These are phyloP conservation scores for Callinectes sapidus DNA, from an alignment of 2,888 invertebrate species.

Conservation along the genomic window DNA sequence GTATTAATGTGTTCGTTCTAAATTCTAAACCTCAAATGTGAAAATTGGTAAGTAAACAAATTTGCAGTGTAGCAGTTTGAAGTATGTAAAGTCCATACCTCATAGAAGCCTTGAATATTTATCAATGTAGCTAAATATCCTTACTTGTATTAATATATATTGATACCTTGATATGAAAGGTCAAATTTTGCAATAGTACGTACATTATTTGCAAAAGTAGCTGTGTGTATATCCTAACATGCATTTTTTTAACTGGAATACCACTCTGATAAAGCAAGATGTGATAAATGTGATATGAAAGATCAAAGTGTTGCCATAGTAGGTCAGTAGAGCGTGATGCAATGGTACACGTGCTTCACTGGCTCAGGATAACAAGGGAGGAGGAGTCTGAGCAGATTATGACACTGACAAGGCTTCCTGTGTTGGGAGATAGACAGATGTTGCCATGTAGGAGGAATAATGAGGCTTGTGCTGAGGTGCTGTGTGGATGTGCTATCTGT, in stretches of 20 bases:
- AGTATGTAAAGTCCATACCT: neutral
- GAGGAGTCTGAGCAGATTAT: neutral
- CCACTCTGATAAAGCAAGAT: neutral
- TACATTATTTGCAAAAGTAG: no score
- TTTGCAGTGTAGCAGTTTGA: neutral
- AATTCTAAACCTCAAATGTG: no score
- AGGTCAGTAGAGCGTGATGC: slow-evolving; percentile 24
- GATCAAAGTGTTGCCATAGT: neutral
- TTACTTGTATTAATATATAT: neutral
- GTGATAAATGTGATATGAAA: neutral
- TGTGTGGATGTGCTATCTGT: neutral
- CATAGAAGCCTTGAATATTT: neutral
- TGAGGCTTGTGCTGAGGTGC: neutral
- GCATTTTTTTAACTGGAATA: no score
- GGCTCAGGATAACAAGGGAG: neutral
- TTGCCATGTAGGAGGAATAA: neutral
- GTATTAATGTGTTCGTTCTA: no score
- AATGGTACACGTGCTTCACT: neutral
- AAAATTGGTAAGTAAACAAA: neutral
- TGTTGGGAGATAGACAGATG: neutral
- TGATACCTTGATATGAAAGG: neutral
- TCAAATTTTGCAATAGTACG: no score
- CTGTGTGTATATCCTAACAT: no score
- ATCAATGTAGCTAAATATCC: neutral
- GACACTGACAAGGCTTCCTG: slow-evolving; percentile 13